These are phyloP conservation scores for Heloderma charlesbogerti DNA, from an alignment of 2,113 vertebrate species.

Conservation along the genomic window DNA sequence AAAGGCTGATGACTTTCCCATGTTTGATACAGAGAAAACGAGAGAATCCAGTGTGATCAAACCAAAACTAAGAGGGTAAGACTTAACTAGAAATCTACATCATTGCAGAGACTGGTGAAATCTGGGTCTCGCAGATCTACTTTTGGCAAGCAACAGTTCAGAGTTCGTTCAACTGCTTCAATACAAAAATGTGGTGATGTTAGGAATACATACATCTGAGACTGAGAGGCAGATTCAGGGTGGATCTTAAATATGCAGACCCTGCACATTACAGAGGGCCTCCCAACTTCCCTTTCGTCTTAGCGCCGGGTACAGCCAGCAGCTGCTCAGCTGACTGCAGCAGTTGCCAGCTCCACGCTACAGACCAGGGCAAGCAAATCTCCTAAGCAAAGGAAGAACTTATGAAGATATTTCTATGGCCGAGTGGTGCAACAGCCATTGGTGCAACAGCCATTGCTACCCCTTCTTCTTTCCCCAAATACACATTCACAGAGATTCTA, in stretches of 20 bases:
- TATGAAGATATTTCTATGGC: slow-evolving; percentile 55
- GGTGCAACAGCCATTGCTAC: not conserved
- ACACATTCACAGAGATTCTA: not conserved
- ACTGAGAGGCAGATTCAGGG: slow-evolving; percentile 38
- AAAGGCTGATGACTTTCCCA: not conserved
- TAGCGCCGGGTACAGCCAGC: slow-evolving; percentile 58
- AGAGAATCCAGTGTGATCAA: not conserved
- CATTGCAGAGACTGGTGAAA: slow-evolving; percentile 7
- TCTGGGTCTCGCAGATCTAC: not conserved
- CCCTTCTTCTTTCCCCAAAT: not conserved
- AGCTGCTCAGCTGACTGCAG: slow-evolving; percentile 59
- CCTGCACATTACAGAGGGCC: slow-evolving; percentile 48
- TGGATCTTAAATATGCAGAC: slow-evolving; percentile 43
- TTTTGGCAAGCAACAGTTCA: not conserved
- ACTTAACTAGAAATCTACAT: not conserved
- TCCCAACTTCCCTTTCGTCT: slow-evolving; percentile 59
- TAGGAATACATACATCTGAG: slow-evolving; percentile 22
- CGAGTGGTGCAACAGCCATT: not conserved
- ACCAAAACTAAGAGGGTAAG: not conserved
- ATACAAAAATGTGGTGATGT: not conserved
- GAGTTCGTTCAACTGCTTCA: not conserved
- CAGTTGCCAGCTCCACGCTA: slow-evolving; percentile 61
- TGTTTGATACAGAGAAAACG: not conserved
- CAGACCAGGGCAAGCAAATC: not conserved
- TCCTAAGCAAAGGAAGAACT: slow-evolving; percentile 20